phyloP scores from a whole-genome alignment of 2,797 vertebrate species.

The Pteronotus mesoamericanus region DNA sequence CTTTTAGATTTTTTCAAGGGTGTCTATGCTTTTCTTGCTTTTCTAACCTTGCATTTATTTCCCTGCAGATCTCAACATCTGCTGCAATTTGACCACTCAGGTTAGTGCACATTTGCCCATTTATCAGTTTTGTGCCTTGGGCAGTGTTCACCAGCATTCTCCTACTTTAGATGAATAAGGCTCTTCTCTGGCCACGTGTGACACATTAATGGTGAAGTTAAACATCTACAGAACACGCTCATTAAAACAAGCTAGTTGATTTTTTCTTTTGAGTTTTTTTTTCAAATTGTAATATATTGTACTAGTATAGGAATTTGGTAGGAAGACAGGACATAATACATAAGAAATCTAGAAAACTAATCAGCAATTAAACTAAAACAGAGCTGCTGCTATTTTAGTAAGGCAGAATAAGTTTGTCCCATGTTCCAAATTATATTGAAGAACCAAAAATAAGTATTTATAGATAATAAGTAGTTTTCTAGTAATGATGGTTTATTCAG shows the following conservation, averaged over 20 bases:
- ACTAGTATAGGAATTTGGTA: background rate
- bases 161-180: constrained; percentile 24
- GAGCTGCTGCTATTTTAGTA: constrained; percentile 17
- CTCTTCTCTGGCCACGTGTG: background rate
- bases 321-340: background rate
- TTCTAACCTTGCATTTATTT: constrained; percentile 85
- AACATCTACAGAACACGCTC: background rate
- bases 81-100: constrained; percentile 82
- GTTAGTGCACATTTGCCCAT: constrained; percentile 79
- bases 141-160: constrained; percentile 57
- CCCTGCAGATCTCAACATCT: constrained; percentile 85
- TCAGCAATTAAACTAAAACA: constrained; percentile 16
- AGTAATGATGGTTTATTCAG: constrained; percentile 33
- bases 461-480: background rate
- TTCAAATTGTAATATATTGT: background rate
- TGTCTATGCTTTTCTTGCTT: constrained; percentile 78
- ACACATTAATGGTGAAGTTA: constrained; percentile 15
- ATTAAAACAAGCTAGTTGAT: background rate
- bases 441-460: background rate
- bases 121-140: constrained; percentile 65
- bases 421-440: background rate
- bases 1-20: constrained; percentile 61
- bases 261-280: background rate
- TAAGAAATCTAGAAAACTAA: background rate
- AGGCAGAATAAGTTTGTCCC: background rate